Percentiles rank a stretch among this genome's conserved stretches.
Conservation (phyloP, 2,113 vertebrate genomes). For the Phyllostomus discolor region DNA sequence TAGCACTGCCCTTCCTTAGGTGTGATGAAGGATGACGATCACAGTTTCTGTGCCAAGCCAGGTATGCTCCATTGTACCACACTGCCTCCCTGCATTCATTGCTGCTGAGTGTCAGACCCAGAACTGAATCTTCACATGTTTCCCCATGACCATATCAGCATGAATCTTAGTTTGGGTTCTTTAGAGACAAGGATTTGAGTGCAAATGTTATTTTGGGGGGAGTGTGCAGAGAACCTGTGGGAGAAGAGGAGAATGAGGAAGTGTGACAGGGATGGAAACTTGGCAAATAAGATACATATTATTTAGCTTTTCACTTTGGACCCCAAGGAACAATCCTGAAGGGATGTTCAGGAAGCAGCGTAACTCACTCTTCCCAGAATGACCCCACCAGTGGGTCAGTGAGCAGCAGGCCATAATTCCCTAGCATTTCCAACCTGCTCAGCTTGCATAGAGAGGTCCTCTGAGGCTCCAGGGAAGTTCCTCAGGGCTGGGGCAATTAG, state of each 20-base stretch:
- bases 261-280: not conserved
- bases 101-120: not conserved
- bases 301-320: not conserved
- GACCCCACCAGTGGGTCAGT: not conserved
- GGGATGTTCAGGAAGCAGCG: not conserved
- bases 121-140: not conserved
- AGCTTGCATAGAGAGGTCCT: not conserved
- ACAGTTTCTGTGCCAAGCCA: not conserved
- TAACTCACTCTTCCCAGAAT: not conserved
- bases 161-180: not conserved
- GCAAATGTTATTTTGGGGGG: not conserved
- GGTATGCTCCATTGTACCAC: not conserved
- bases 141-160: not conserved
- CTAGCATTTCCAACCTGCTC: not conserved
- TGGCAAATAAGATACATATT: not conserved
- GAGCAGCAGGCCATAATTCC: accelerated
- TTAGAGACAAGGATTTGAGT: not conserved
- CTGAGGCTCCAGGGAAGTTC: not conserved
- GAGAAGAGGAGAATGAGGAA: accelerated
- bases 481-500: not conserved
- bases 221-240: not conserved
- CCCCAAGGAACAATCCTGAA: not conserved
- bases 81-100: not conserved
- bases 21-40: not conserved
- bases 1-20: not conserved